Conservation (phyloP, 2,888 invertebrate genomes). For the Caenorhabditis doughertyi region DNA sequence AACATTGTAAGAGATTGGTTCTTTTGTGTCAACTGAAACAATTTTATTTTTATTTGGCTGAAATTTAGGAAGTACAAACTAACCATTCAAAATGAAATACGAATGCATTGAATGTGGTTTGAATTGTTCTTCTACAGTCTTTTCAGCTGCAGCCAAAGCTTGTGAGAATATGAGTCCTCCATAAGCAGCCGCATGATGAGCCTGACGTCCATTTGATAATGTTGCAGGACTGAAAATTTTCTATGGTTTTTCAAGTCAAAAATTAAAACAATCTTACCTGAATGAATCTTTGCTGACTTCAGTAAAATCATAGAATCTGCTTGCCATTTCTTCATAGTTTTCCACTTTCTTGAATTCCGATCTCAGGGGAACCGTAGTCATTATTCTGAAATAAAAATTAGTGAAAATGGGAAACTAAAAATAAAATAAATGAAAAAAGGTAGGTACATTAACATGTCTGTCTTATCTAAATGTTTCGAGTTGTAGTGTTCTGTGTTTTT, state of each 20-base stretch:
- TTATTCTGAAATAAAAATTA: constrained; percentile 48
- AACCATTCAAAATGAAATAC: constrained; percentile 79
- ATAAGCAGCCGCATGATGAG: constrained; percentile 73
- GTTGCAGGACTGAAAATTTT: constrained; percentile 62
- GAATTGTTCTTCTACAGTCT: constrained; percentile 73
- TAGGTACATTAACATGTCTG: not conserved
- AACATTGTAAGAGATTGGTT: constrained; percentile 83
- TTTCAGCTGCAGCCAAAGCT: constrained; percentile 77
- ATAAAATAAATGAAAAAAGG: not conserved
- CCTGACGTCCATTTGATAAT: constrained; percentile 68
- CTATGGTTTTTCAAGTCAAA: not conserved
- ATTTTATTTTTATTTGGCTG: no score
- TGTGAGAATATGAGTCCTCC: constrained; percentile 80
- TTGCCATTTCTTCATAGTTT: constrained; percentile 62
- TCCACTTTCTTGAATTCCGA: constrained; percentile 59
- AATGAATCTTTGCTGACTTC: constrained; percentile 64
- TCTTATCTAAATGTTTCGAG: constrained; percentile 16
- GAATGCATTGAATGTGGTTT: constrained; percentile 79
- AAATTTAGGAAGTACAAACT: constrained; percentile 6
- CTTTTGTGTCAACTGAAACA: constrained; percentile 76
- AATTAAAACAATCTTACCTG: constrained; percentile 41
- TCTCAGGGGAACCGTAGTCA: constrained; percentile 31
- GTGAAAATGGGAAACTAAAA: no score
- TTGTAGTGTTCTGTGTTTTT: constrained; percentile 12
- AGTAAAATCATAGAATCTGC: constrained; percentile 66